phyloP scores from a whole-genome alignment of 2,888 invertebrate genomes.

The Rhorus exstirpatorius region DNA sequence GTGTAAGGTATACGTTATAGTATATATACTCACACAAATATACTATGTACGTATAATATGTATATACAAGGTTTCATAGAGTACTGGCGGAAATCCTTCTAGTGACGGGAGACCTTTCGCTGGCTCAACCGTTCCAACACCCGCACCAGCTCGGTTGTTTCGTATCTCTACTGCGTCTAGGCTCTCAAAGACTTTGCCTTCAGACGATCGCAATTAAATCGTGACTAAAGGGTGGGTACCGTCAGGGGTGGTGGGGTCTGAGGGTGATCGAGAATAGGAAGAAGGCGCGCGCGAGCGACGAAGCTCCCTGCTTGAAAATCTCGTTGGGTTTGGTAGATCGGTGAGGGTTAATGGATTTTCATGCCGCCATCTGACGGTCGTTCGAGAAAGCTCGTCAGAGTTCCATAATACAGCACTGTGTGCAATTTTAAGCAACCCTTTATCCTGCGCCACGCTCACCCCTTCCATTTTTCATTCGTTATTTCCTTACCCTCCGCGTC shows the following conservation, averaged over 20 bases:
- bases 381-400: slow-evolving; percentile 83
- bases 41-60: background rate
- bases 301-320: slow-evolving; percentile 48
- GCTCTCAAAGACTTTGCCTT: slow-evolving; percentile 80
- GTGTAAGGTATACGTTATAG: background rate
- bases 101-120: slow-evolving; percentile 5
- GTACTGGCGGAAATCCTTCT: background rate
- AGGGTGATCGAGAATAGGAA: slow-evolving; percentile 34
- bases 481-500: slow-evolving; percentile 57
- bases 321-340: slow-evolving; percentile 44
- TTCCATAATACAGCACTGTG: slow-evolving; percentile 85
- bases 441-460: slow-evolving; percentile 79
- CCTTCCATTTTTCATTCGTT: slow-evolving; percentile 66
- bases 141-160: slow-evolving; percentile 35
- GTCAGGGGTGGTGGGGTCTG: background rate
- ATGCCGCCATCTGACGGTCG: slow-evolving; percentile 82
- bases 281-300: slow-evolving; percentile 61
- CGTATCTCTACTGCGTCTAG: slow-evolving; percentile 60
- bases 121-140: slow-evolving; percentile 5
- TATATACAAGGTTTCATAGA: background rate
- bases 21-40: background rate
- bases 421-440: slow-evolving; percentile 85
- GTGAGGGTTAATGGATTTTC: slow-evolving; percentile 83
- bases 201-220: slow-evolving; percentile 85
- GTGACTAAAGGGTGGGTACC: slow-evolving; percentile 79